Evolutionary conservation across 2,888 invertebrate genomes (phyloP), one percentile per base, ranked within the genome.

Genomic region (Drosophila niveifrons): DNA sequence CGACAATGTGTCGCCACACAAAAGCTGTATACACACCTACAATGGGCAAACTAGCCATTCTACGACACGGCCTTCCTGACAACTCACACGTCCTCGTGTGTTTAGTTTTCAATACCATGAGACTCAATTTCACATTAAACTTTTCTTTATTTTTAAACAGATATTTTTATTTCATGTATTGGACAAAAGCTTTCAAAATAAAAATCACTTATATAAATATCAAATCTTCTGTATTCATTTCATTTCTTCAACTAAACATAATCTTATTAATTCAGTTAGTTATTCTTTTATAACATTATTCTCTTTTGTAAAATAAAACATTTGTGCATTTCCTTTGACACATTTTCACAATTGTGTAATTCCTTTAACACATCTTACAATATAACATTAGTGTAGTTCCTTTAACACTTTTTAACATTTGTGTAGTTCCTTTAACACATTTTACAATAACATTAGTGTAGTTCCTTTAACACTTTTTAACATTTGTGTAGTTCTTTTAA

Each of bases 81-180:
- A 4, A 4, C 4, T 23, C 23, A 23, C 23, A 23, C 23, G 23
- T 23, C 23, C 23, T 23, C 23, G 23, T 23, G 23, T 23, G 23
- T 23, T 23, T 23, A 23, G 23, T 0, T 23, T 23, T 23, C 23
- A 34, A 34, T 34, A 34, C 34, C 34, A 34, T 9, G 34, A 34
- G 34, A 34, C 34, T 34, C 34, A 34, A 34, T 34, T 34, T 34
- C 34, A 9, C 34, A 9, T 34, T 34, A 2, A 34, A 36, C 2
- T 36, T 36, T 36, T 36, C 36, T 36, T 36, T 36, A 36, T n/a
- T 36, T 36, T 36, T 36, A 36, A 36, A 36, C 36, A 36, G 36
- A 36, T 36, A 34, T 34, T 34, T 34, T 34, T 34, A 34, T 34
- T 34, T 34, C 34, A 34, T 34, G 8, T 34, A 34, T 34, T 34